These are phyloP conservation scores for Daubentonia madagascariensis DNA, from an alignment of 2,113 vertebrate species.

Conservation along the genomic window DNA sequence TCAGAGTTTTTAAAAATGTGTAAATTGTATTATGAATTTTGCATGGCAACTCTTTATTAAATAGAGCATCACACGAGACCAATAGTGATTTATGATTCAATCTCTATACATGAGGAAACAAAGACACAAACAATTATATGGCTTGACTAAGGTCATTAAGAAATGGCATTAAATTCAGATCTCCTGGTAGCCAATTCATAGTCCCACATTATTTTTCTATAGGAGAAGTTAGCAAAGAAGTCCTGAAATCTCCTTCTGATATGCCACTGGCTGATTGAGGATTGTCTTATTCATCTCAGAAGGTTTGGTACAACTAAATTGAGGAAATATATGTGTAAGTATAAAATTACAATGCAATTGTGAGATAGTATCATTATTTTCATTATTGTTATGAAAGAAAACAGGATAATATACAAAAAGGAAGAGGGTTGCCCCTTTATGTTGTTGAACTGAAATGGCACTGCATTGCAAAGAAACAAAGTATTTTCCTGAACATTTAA, in stretches of 20 bases:
- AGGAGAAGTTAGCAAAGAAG: not conserved
- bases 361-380: not conserved
- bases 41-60: not conserved
- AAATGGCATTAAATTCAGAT: not conserved
- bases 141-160: not conserved
- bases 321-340: not conserved
- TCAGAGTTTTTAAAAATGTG: not conserved
- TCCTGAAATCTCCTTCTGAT: not conserved
- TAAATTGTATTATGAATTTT: not conserved
- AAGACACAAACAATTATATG: not conserved
- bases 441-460: not conserved
- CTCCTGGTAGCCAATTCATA: not conserved
- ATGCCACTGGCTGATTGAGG: not conserved
- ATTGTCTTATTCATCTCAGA: not conserved
- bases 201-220: fast-evolving
- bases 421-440: not conserved
- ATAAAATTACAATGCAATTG: not conserved
- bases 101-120: not conserved
- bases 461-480: not conserved
- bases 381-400: not conserved
- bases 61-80: not conserved
- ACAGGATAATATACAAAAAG: too few species aligned
- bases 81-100: not conserved
- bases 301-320: not conserved
- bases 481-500: not conserved